Base-by-base conservation (phyloP, 2,888 invertebrate genomes). In the Lepidocyrtinus sp. region DNA sequence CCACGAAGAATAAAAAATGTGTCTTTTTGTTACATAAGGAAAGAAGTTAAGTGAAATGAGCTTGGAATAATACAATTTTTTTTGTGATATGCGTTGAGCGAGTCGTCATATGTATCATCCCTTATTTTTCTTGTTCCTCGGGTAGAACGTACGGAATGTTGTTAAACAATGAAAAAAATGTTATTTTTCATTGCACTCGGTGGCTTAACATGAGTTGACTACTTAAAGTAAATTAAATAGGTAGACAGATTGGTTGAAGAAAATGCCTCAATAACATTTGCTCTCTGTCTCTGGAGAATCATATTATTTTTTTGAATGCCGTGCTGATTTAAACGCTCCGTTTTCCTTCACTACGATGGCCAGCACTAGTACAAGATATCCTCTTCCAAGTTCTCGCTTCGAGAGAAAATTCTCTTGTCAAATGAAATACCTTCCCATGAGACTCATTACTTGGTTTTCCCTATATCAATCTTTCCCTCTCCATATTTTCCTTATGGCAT, bases 361-460 rank as follows among this genome's bases (percentile, higher is more conserved):
- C n/a, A n/a, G n/a, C n/a, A n/a, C n/a, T n/a, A n/a, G n/a, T n/a
- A n/a, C n/a, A n/a, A n/a, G n/a, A n/a, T n/a, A n/a, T n/a, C n/a
- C n/a, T n/a, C n/a, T n/a, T n/a, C n/a, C n/a, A n/a, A n/a, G n/a
- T n/a, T n/a, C n/a, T n/a, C 12, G 5, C 12, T 36, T 36, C 5
- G n/a, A 55, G 21, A 59, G 2, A 21, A 59, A 9, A 21, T 59
- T 59, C 22, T 59, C 21, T 59, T 21, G 55, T 55, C 55, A 55
- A 59, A n/a, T 59, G 59, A 59, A 59, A 9, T 59, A 59, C 21
- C 59, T 59, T 59, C 59, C 59, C 59, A 59, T 59, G 59, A 55
- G 55, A 55, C 55, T 55, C 55, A 55, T 55, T 55, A 55, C 55
- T 55, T 55, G 9, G n/a, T 59, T 9, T 21, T 59, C 59, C 55